A percentile compares a stretch with the other conserved stretches of the same genome.
Conservation (phyloP, 2,888 invertebrate genomes). For the Rhogogaster chlorosoma region DNA sequence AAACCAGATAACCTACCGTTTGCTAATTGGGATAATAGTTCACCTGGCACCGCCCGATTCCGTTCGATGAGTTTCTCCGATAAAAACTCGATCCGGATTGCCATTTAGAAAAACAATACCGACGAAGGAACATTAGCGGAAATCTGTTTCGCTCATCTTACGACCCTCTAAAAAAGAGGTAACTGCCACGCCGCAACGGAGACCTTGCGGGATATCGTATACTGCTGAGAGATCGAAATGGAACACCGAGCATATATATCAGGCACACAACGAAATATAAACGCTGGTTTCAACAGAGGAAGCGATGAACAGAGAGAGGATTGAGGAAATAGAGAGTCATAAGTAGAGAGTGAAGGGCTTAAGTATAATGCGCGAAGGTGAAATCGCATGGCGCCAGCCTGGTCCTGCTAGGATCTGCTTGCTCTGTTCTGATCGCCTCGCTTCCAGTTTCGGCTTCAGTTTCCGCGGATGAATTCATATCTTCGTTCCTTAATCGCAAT, state of each 20-base stretch:
- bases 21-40: conserved; percentile 19
- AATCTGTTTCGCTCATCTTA: not conserved
- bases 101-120: not conserved
- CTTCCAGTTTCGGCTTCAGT: not conserved
- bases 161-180: not conserved
- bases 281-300: not conserved
- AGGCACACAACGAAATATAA: not conserved
- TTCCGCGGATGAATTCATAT: conserved; percentile 23
- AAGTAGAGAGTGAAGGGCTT: not conserved
- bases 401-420: not conserved
- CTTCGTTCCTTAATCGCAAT: not conserved
- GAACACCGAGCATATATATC: not conserved
- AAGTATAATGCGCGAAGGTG: not conserved
- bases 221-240: not conserved
- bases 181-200: not conserved
- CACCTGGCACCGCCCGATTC: not conserved
- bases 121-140: not conserved
- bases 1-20: not conserved
- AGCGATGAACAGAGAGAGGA: not conserved
- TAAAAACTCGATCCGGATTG: not conserved
- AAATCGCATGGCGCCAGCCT: not conserved
- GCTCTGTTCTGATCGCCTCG: not conserved
- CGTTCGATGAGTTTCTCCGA: not conserved
- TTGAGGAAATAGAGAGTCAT: not conserved
- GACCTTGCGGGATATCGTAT: not conserved